Base-by-base conservation (phyloP, 2,888 invertebrate species). In the Danaus chrysippus region DNA sequence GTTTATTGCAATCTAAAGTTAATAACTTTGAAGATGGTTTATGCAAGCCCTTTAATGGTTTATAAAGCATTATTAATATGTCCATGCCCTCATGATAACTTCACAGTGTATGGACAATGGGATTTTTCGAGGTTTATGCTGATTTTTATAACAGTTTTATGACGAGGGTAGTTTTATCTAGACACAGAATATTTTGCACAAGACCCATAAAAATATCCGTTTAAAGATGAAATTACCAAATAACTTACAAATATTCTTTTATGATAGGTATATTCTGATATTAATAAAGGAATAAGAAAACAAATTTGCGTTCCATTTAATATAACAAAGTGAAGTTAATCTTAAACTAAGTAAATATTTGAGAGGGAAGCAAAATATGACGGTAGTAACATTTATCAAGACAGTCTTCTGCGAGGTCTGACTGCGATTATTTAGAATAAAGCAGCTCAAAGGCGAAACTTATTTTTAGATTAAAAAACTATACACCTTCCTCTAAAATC, bases 1-100 rank as follows among this genome's bases (percentile, higher is more conserved):
- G 82, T 87, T 86, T 87, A 87, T 87, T 83, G 85, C 86, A 79
- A 87, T 87, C 85, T 82, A 84, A 85, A 85, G 83, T 87, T 87
- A 86, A 86, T 87, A 86, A 86, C 81, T 77, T 73, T 72, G 73
- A 74, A 74, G 77, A 76, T 73, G 73, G 73, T 72, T 78, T 70
- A 70, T 72, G 71, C 68, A 69, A 71, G 71, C 65, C 62, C 68
- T 71, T 70, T 70, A 68, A 69, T 70, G 69, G 69, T 68, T 70
- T 69, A 70, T 71, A 71, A 65, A 66, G 66, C 69, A 68, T 70
- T 71, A 72, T 71, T 69, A 70, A 71, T 69, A 66, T 67, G 68
- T 68, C 69, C 65, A 54, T 68, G 59, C 58, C 59, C 59, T 63
- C 53, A 42, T 65, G 66, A 67, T 67, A 56, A 58, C 61, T 56